These are phyloP conservation scores for Panorpa germanica DNA, from an alignment of 2,888 invertebrate genomes.

Conservation along the genomic window DNA sequence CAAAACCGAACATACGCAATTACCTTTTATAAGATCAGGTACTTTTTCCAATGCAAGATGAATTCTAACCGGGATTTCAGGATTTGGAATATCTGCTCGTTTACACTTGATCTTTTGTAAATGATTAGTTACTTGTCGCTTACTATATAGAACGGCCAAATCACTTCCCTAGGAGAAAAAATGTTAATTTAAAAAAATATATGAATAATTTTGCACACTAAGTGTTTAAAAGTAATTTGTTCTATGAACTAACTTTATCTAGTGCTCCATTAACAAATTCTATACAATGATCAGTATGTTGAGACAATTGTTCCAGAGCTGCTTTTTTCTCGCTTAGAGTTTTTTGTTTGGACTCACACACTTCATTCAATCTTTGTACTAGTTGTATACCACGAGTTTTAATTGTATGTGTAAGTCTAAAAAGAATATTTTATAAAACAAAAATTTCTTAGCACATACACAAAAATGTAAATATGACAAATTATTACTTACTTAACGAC, in stretches of 20 bases:
- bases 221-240: too few species aligned
- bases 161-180: constrained; percentile 39
- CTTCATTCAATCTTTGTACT: constrained; percentile 61
- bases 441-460: too few species aligned
- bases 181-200: background rate
- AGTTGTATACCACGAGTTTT: constrained; percentile 68
- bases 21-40: constrained; percentile 60
- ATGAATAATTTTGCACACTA: too few species aligned
- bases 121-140: constrained; percentile 55
- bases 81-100: constrained; percentile 75
- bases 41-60: constrained; percentile 63
- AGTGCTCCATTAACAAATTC: constrained; percentile 65
- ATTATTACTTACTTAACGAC: constrained; percentile 50
- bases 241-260: constrained; percentile 26
- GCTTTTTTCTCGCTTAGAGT: constrained; percentile 70
- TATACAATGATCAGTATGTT: constrained; percentile 77
- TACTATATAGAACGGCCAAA: constrained; percentile 66
- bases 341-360: constrained; percentile 55
- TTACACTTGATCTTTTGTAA: constrained; percentile 65
- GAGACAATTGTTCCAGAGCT: constrained; percentile 61
- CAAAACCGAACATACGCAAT: constrained; percentile 10
- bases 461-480: constrained; percentile 4
- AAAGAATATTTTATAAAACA: constrained; percentile 11
- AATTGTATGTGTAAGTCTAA: constrained; percentile 60
- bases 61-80: constrained; percentile 72